Evolutionary conservation across 2,888 invertebrate species (phyloP), one percentile per base, ranked within the genome.

Genomic region (Caradrina kadenii): DNA sequence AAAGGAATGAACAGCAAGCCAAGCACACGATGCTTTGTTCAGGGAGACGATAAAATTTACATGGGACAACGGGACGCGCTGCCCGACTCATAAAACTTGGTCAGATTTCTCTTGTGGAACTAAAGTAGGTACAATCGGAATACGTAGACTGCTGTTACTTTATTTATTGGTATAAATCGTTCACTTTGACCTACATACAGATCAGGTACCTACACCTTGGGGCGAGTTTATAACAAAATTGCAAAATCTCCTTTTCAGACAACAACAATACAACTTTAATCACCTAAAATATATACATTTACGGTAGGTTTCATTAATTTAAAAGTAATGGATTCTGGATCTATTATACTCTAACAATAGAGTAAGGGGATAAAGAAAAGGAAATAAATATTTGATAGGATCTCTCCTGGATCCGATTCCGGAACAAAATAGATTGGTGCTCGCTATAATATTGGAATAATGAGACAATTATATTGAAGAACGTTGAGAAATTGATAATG

Each of bases 31-130:
- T 79, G 86, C 81, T 88, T 89, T 88, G 87, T 88, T 89, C 87
- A 80, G 84, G 74, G 75, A 83, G 81, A 84, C 90, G 81, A 92
- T 92, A 90, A 92, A 90, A 93, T 93, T 92, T 92, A 90, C 92
- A 92, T 92, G 88, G 90, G 92, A 87, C 88, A 82, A 77, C 81
- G 79, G 80, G 84, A 82, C 85, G 83, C 79, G 81, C 83, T 83
- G 86, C 80, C 79, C 85, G 74, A 83, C 83, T 86, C 88, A 85
- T 89, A 88, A 89, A 90, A 89, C 88, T 88, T 84, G 84, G 82
- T 82, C 81, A 85, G 82, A 84, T 84, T 86, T 82, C 83, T 80
- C 76, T 69, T 65, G 76, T 73, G 79, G 69, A 78, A 80, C 68
- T 71, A 74, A 73, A 82, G 60, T 78, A 78, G 49, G 79, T 77